Percentiles rank a stretch among this genome's conserved stretches.
Evolutionary conservation across 1,140 invertebrate species (phyloP).

Genomic region (Stenopsyche tienmushanensis): DNA sequence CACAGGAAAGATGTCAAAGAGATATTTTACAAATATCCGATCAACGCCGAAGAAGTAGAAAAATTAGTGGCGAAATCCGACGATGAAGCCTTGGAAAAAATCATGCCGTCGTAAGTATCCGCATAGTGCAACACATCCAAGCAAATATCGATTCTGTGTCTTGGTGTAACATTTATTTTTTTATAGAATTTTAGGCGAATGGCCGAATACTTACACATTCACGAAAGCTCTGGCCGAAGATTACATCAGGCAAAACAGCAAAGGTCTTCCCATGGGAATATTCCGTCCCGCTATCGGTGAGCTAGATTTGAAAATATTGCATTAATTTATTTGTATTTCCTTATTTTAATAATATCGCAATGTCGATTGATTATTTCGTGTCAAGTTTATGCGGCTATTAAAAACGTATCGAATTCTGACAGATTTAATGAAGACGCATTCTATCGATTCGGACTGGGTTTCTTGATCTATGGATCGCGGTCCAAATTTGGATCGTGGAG

Average conservation of each 20-base stretch:
- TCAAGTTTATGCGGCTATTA: neutral
- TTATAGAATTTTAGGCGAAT: slow-evolving; percentile 61
- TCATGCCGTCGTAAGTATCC: slow-evolving; percentile 58
- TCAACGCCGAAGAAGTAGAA: slow-evolving; percentile 64
- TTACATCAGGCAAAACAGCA: slow-evolving; percentile 57
- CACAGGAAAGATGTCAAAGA: slow-evolving; percentile 59
- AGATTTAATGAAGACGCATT: no score
- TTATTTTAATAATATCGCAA: neutral
- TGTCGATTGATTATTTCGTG: neutral
- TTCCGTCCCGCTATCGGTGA: slow-evolving; percentile 66
- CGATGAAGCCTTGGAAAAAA: slow-evolving; percentile 54
- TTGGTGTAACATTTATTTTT: slow-evolving; percentile 31
- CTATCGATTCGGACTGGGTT: no score
- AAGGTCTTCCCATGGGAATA: slow-evolving; percentile 65
- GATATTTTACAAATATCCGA: slow-evolving; percentile 67
- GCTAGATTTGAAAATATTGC: no score
- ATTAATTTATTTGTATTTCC: neutral
- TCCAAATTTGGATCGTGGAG: no score
- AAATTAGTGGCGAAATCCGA: slow-evolving; percentile 56
- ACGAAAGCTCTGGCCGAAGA: slow-evolving; percentile 74
- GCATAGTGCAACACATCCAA: no score
- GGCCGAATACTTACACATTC: slow-evolving; percentile 75
- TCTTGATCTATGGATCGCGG: no score
- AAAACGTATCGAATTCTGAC: no score
- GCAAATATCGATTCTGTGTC: no score